Evolutionary conservation across 2,888 invertebrate genomes (phyloP).

Genomic region (Enchytraeus crypticus): DNA sequence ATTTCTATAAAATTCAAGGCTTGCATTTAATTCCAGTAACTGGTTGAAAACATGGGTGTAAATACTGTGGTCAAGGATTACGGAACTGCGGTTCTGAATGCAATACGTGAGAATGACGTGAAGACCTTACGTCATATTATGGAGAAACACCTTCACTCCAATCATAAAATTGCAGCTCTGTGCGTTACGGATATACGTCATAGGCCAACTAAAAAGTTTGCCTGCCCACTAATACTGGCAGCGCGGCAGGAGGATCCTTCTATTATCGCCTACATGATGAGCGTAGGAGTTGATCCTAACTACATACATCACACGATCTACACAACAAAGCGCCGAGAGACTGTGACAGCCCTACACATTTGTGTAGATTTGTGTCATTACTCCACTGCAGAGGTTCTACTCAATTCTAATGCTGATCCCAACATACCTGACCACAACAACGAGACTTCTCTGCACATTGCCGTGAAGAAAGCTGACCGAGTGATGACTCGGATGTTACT

Average conservation of each 20-base stretch:
- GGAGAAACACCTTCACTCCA: constrained; percentile 25
- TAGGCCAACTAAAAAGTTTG: constrained; percentile 29
- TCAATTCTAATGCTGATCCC: constrained; percentile 26
- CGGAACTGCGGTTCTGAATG: constrained; percentile 30
- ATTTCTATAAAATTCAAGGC: too few species aligned
- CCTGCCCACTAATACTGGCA: constrained; percentile 30
- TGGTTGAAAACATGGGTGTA: constrained; percentile 16
- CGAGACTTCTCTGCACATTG: constrained; percentile 29
- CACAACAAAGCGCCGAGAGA: constrained; percentile 25
- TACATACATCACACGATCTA: constrained; percentile 29
- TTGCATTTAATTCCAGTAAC: too few species aligned
- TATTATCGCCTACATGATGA: constrained; percentile 28
- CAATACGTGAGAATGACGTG: constrained; percentile 28
- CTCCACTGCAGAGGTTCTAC: constrained; percentile 24
- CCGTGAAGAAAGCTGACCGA: constrained; percentile 29
- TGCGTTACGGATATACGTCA: constrained; percentile 30
- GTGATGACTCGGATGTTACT: constrained; percentile 27
- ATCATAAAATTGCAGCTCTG: constrained; percentile 25
- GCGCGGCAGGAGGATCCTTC: constrained; percentile 27
- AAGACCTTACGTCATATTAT: constrained; percentile 21
- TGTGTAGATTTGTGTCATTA: constrained; percentile 27
- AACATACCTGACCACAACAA: constrained; percentile 29
- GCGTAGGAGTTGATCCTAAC: constrained; percentile 27
- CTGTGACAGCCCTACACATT: constrained; percentile 28
- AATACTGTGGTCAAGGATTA: constrained; percentile 16